Percentiles rank a stretch among this genome's conserved stretches.
These are phyloP conservation scores for Ornithoptera priamus DNA, from an alignment of 2,888 invertebrate genomes.

Conservation along the genomic window DNA sequence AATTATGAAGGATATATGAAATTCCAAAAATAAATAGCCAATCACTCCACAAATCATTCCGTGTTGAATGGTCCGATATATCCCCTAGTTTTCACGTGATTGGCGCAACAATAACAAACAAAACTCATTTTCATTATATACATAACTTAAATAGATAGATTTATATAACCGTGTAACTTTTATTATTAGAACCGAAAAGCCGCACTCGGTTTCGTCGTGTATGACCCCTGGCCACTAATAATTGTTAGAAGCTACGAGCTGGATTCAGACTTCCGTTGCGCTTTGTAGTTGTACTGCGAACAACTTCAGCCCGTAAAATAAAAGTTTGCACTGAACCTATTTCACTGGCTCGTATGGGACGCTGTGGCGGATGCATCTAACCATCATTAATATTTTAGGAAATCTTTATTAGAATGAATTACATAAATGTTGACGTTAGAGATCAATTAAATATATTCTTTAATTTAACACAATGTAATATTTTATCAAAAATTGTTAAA, in stretches of 20 bases:
- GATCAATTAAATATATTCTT: not conserved
- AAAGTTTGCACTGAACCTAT: slow-evolving; percentile 9
- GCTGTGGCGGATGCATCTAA: not conserved
- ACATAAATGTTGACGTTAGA: not conserved
- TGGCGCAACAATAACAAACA: no score
- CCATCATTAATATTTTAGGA: not conserved
- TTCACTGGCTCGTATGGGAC: not conserved
- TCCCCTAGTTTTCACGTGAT: no score
- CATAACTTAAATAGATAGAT: no score
- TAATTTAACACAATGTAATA: not conserved
- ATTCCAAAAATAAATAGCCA: no score
- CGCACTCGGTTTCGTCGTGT: not conserved
- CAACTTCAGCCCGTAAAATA: slow-evolving; percentile 6
- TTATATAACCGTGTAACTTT: no score
- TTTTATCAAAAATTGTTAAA: no score
- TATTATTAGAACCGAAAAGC: no score
- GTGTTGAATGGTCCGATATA: no score
- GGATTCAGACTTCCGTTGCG: slow-evolving; percentile 14
- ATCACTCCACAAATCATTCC: no score
- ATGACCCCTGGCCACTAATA: not conserved
- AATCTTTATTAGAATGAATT: not conserved
- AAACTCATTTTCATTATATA: no score
- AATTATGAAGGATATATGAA: no score
- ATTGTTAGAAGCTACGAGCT: slow-evolving; percentile 2
- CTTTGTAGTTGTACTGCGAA: slow-evolving; percentile 15